Percentiles rank a stretch among this genome's conserved stretches.
Conservation (phyloP, 2,797 vertebrate species). For the Antrozous pallidus region DNA sequence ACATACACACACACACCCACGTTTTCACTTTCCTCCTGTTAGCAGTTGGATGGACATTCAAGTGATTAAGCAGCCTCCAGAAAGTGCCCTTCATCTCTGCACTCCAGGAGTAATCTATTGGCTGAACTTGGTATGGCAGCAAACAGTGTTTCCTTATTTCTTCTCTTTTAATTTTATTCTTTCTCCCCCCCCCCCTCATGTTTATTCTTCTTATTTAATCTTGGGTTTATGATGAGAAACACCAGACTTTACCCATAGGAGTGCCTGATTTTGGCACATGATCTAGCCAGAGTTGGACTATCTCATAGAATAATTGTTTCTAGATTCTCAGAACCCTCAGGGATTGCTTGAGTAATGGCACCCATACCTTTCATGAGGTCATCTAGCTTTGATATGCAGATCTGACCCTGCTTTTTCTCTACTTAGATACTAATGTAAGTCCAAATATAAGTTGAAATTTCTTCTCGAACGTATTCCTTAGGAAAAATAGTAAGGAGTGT, state of each 20-base stretch:
- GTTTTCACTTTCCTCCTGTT: not conserved
- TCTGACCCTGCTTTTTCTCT: not conserved
- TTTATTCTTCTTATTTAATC: not conserved
- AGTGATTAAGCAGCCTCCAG: not conserved
- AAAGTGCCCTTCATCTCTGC: not conserved
- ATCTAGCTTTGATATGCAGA: not conserved
- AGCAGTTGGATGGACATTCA: fast-evolving
- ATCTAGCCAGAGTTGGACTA: not conserved
- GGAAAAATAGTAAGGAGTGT: not conserved
- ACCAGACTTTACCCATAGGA: not conserved
- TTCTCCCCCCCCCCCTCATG: not conserved
- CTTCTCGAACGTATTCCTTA: not conserved
- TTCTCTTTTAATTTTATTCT: not conserved
- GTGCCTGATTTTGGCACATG: not conserved
- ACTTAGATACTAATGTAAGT: not conserved
- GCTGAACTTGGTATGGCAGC: not conserved
- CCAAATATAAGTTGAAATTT: not conserved
- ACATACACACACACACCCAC: not conserved
- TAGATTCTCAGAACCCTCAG: not conserved
- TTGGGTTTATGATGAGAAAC: not conserved
- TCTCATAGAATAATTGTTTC: not conserved
- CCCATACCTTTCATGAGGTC: not conserved
- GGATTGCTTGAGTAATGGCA: not conserved
- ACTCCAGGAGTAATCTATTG: not conserved
- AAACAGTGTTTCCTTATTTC: not conserved